Conservation (phyloP, 2,797 vertebrate genomes). For the Sebastes trivittatus region DNA sequence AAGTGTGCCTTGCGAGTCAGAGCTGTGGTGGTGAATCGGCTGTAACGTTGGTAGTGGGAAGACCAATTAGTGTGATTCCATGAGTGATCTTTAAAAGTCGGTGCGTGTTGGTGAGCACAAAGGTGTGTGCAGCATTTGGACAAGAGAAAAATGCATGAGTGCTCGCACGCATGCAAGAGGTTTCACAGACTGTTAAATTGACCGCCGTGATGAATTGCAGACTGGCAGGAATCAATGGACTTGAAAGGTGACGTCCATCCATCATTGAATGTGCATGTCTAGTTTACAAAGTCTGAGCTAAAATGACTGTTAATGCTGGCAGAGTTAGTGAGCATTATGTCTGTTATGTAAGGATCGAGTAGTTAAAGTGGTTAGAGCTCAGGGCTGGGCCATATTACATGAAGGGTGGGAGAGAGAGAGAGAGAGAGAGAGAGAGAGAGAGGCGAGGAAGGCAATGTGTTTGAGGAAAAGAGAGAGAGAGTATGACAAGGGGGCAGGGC, state of each 20-base stretch:
- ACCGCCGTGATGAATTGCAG: not conserved
- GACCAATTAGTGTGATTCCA: constrained; percentile 8
- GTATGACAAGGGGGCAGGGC: constrained; percentile 22
- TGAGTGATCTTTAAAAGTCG: constrained; percentile 11
- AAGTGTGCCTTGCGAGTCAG: not conserved
- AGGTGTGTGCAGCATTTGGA: not conserved
- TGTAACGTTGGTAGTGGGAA: not conserved
- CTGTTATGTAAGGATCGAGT: constrained; percentile 69
- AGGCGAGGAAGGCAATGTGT: not conserved
- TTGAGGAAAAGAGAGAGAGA: constrained; percentile 3
- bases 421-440: not conserved
- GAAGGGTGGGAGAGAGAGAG: constrained; percentile 11
- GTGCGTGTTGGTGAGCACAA: not conserved
- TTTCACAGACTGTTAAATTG: not conserved
- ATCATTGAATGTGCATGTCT: not conserved
- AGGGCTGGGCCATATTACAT: constrained; percentile 61
- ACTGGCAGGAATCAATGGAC: not conserved
- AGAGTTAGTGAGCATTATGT: constrained; percentile 46
- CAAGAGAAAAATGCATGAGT: not conserved
- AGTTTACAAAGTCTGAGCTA: constrained; percentile 4
- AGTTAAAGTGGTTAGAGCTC: constrained; percentile 68
- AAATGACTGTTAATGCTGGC: constrained; percentile 32
- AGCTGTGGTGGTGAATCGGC: not conserved
- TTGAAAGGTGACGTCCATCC: not conserved
- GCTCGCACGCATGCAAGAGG: not conserved